phyloP scores from a whole-genome alignment of 2,113 vertebrate species.

The Strix aluco region DNA sequence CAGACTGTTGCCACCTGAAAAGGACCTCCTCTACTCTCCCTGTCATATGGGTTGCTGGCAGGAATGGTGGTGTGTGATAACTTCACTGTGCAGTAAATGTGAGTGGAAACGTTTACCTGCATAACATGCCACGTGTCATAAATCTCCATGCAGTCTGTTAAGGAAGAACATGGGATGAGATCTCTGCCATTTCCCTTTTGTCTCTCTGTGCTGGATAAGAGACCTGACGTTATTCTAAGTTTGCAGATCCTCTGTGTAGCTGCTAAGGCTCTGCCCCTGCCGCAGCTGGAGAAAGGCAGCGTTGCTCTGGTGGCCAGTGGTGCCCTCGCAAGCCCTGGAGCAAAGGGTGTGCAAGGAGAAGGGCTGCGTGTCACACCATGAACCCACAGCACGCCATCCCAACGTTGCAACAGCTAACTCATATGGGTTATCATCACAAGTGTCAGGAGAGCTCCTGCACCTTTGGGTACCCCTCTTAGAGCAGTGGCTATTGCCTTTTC shows the following conservation, averaged over 20 bases:
- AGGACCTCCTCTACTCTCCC: background rate
- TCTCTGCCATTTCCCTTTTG: background rate
- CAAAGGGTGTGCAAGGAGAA: background rate
- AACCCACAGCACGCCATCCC: rapidly evolving
- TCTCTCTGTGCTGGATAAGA: background rate
- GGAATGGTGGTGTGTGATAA: background rate
- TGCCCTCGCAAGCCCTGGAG: background rate
- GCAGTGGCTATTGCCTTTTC: rapidly evolving
- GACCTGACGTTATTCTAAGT: rapidly evolving
- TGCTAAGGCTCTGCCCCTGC: background rate
- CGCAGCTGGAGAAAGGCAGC: background rate
- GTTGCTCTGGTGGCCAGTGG: rapidly evolving
- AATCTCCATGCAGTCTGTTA: background rate
- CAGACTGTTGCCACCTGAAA: background rate
- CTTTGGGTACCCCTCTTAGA: background rate
- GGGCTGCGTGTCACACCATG: background rate
- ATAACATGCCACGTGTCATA: background rate
- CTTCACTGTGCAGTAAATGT: background rate
- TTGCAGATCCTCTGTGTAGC: background rate
- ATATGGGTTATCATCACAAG: background rate
- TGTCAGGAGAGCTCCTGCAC: background rate
- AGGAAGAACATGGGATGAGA: background rate
- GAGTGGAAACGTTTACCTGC: background rate
- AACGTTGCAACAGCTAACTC: background rate
- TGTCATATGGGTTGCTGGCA: background rate